phyloP scores from a whole-genome alignment of 2,797 vertebrate species.

The Martes flavigula region DNA sequence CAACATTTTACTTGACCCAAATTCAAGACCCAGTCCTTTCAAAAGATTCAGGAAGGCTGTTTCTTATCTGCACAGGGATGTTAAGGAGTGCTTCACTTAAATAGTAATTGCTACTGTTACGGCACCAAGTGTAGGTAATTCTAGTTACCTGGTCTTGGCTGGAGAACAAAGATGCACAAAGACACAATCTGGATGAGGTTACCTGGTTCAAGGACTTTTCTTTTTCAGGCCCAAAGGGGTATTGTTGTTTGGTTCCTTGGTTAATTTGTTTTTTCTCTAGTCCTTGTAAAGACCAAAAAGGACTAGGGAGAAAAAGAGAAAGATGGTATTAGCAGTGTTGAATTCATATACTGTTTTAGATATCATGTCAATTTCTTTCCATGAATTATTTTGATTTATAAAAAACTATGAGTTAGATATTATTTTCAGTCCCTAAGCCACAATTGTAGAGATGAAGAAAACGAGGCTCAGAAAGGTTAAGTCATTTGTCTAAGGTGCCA shows the following conservation, averaged over 20 bases:
- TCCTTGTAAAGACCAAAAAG: background rate
- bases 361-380: background rate
- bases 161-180: conserved; percentile 17
- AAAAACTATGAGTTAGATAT: background rate
- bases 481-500: background rate
- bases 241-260: background rate
- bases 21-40: background rate
- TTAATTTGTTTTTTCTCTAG: conserved; percentile 11
- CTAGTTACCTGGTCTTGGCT: background rate
- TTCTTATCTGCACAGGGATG: background rate
- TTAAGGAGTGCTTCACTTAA: background rate
- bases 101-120: background rate
- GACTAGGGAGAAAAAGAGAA: background rate
- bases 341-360: background rate
- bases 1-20: background rate
- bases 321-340: background rate
- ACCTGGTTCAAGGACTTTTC: background rate
- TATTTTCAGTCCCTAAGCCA: background rate
- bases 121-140: background rate
- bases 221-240: background rate
- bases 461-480: background rate
- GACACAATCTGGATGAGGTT: background rate
- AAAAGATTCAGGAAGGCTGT: background rate
- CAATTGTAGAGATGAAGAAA: background rate
- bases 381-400: background rate